Base-by-base conservation (phyloP, 2,888 invertebrate species). In the Orchesellides sinensis region DNA sequence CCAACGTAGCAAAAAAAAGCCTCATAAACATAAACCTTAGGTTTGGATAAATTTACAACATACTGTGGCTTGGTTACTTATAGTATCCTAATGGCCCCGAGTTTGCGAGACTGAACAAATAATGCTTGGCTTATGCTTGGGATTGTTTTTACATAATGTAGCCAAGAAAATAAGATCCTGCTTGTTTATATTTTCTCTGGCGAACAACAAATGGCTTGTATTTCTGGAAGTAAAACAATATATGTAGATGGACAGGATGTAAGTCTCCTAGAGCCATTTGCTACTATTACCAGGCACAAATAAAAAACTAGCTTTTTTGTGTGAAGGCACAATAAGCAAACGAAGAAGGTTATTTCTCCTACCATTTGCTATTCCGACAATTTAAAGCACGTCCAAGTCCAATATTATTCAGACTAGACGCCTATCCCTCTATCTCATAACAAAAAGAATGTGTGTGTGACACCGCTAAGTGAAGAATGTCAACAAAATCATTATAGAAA, bases 71-170 rank as follows among this genome's bases (percentile, higher is more conserved):
- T 32, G 63, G 68, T 68, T 54, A 72, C 45, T 63, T 40, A 72
- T 72, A 56, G 61, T 65, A 35, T 65, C 45, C 65, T 80, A 72
- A 80, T 80, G 65, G 65, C 65, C 54, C 72, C 72, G 63, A 45
- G n/a, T 61, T 66, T 29, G 25, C 25, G 35, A 35, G 27, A 27
- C 32, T 27, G 29, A 77, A 45, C 21, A 49, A 49, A 47, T 54
- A n/a, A 27, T n/a, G 29, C 66, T 10, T n/a, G 40, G 14, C n/a
- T 40, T n/a, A 12, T 49, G 49, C 6, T 5, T 23, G 54, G 10
- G 12, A 25, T 29, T 32, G 29, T 2, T 29, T 4, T n/a, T n/a
- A 17, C 29, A 29, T 17, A 2, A 40, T 2, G 40, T 8, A n/a
- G 23, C 17, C 47, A 17, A 59, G 40, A 25, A 72, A 49, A 17